These are phyloP conservation scores for Parauchenoglanis ngamensis DNA, from an alignment of 2,797 vertebrate genomes.

Conservation along the genomic window DNA sequence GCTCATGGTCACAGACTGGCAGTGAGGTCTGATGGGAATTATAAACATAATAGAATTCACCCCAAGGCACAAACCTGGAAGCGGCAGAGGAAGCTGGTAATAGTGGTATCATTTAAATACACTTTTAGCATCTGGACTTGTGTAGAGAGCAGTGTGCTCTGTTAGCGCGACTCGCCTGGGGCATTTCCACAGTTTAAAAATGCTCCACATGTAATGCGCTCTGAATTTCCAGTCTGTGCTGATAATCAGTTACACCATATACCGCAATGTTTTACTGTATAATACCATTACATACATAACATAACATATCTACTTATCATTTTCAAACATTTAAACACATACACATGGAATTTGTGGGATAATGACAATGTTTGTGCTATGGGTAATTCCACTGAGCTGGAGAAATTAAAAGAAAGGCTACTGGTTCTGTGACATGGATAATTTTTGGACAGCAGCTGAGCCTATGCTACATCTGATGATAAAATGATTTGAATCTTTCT, in stretches of 20 bases:
- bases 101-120: constrained; percentile 67
- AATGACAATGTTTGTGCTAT: neutral
- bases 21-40: constrained; percentile 46
- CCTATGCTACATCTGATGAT: too few relatives aligned
- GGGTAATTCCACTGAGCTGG: neutral
- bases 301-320: neutral
- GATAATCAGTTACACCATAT: neutral
- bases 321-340: neutral
- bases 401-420: neutral
- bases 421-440: neutral
- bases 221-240: constrained; percentile 52
- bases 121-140: constrained; percentile 66
- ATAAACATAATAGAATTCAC: constrained; percentile 67
- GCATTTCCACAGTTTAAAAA: constrained; percentile 62
- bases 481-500: neutral
- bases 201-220: constrained; percentile 41
- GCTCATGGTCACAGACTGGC: constrained; percentile 57
- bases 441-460: neutral
- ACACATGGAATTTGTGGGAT: neutral
- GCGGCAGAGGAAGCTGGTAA: constrained; percentile 67
- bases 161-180: constrained; percentile 38
- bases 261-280: neutral
- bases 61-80: constrained; percentile 65
- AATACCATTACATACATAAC: neutral
- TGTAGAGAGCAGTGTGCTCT: constrained; percentile 49